Evolutionary conservation across 2,113 vertebrate genomes (phyloP).

Genomic region (Crotalus helleri): DNA sequence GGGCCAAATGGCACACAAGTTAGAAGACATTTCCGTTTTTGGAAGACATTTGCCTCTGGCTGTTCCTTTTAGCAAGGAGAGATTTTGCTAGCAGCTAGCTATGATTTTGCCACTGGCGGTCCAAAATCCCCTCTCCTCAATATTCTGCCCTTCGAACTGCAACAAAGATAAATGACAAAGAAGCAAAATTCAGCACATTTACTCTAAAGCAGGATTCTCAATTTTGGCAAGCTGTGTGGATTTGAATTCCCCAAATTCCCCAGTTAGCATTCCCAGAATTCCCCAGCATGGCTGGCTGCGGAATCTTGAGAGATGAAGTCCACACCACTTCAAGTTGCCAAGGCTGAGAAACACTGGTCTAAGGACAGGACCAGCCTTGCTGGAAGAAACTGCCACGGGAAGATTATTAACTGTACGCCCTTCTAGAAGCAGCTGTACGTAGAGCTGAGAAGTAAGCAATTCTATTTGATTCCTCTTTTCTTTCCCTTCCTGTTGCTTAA

Average conservation of each 20-base stretch:
- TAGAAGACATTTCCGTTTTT: background rate
- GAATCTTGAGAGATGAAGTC: no score
- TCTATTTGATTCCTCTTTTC: background rate
- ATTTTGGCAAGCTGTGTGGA: no score
- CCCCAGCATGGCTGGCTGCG: no score
- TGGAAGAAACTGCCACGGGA: background rate
- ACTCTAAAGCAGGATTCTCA: no score
- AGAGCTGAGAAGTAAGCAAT: background rate
- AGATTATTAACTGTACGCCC: background rate
- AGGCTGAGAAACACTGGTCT: no score
- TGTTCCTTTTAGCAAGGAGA: background rate
- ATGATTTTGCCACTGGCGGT: background rate
- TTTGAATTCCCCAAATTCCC: no score
- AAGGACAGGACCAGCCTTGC: background rate
- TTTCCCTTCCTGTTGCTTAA: background rate
- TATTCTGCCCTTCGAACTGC: background rate
- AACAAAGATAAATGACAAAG: background rate
- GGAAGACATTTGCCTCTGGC: background rate
- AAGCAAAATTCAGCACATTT: background rate
- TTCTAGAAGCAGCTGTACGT: background rate
- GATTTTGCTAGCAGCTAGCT: background rate
- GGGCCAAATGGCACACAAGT: background rate
- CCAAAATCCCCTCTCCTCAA: background rate
- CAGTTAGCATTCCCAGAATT: no score
- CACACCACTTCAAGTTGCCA: no score